phyloP scores from a whole-genome alignment of 2,113 vertebrate species.

The Phaethornis superciliosus region DNA sequence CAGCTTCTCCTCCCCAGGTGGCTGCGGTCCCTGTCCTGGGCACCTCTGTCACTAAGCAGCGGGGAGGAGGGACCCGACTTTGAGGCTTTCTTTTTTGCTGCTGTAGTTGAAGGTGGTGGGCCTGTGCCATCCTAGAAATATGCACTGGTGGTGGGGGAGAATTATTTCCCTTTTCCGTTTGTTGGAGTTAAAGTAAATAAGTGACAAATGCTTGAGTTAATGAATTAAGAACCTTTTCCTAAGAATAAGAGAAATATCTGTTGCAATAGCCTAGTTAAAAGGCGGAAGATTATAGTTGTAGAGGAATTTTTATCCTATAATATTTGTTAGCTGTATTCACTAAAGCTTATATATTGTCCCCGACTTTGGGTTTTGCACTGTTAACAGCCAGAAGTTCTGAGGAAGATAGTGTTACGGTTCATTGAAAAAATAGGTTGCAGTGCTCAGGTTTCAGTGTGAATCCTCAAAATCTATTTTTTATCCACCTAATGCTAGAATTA shows the following conservation, averaged over 20 bases:
- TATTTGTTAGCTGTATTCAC: accelerated
- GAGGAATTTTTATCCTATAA: background rate
- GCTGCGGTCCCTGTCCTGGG: background rate
- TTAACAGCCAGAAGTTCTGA: background rate
- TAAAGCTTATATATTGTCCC: background rate
- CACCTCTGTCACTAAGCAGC: background rate
- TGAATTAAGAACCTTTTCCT: background rate
- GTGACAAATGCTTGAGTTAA: background rate
- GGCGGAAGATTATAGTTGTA: accelerated
- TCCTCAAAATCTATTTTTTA: accelerated
- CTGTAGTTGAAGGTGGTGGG: accelerated
- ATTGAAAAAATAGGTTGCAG: background rate
- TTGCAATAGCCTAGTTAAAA: background rate
- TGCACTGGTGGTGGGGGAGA: accelerated
- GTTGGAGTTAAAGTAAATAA: background rate
- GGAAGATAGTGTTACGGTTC: accelerated
- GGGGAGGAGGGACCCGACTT: accelerated
- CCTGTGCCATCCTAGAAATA: background rate
- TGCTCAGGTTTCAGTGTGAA: background rate
- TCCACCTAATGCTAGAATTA: background rate
- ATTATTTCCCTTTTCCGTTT: accelerated
- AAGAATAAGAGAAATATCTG: background rate
- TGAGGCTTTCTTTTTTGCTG: accelerated
- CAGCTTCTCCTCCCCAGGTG: accelerated
- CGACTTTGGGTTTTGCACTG: background rate